Base-by-base conservation (phyloP, 2,113 vertebrate genomes). In the Pelvicachromis taeniatus region DNA sequence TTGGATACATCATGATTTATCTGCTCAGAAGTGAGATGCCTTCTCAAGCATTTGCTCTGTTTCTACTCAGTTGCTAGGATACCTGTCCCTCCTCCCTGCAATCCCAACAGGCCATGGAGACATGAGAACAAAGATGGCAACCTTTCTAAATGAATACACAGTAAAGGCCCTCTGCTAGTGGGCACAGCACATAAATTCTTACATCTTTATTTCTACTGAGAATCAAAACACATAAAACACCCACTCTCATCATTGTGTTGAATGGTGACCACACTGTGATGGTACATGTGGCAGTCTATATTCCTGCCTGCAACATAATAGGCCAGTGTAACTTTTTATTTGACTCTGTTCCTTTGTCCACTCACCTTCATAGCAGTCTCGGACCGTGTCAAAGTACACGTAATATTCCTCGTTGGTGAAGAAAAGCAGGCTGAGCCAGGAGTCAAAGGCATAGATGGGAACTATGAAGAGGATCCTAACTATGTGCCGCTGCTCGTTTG, bases 371-470 rank as follows among this genome's bases (percentile, higher is more conserved):
- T 99, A 99, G 96, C 98, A 99, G 95, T 99, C 98, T 4, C 98
- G 94, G 40, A 99, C 96, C 0, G 98, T 99, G 93, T 97, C 97
- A 1, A 99, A 99, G 96, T 99, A 99, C 85, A 99, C 98, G 2
- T 99, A 99, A 95, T 98, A 99, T 93, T 99, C 98, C 96, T 99
- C 98, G 3, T 98, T 99, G 96, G 98, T 99, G 96, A 99, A 98
- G 96, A 99, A 99, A 1, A 99, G 97, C n/a, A 99, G 97, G 85
- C 98, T 99, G 95, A 99, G 98, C 98, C 98, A 99, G 3, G 98
- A 99, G 95, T 99, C 98, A 5, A 98, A 98, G 94, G 98, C 97
- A 0, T 98, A 99, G 95, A 99, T 99, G 94, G 98, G 98, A 55
- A 99, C 98, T 6, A 99, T 99, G 96, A 99, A 99, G 92, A 99